A percentile compares a stretch with the other conserved stretches of the same genome.
phyloP scores from a whole-genome alignment of 2,888 invertebrate species.

The Cylindroiulus punctatus region DNA sequence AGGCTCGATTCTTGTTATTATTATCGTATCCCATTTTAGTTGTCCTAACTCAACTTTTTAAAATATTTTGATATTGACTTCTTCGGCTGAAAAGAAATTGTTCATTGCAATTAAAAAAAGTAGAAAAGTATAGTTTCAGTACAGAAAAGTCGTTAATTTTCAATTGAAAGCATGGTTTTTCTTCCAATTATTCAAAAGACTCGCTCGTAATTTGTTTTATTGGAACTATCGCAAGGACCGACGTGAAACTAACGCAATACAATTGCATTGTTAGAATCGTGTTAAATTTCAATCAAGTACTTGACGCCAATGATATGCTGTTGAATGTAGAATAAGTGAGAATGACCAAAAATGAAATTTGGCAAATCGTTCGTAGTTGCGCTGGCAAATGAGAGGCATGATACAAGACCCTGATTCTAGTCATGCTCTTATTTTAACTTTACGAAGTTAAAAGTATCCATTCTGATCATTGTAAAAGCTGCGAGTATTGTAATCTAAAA shows the following conservation, averaged over 20 bases:
- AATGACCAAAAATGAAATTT: neutral
- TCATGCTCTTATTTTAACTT: slow-evolving; percentile 8
- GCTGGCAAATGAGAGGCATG: slow-evolving; percentile 16
- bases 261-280: neutral
- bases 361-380: neutral
- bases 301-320: neutral
- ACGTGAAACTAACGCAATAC: neutral
- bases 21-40: neutral
- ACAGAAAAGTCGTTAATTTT: too few relatives aligned
- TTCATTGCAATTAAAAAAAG: too few relatives aligned
- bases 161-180: too few relatives aligned
- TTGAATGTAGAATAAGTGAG: neutral
- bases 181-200: too few relatives aligned
- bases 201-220: too few relatives aligned
- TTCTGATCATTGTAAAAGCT: slow-evolving; percentile 4
- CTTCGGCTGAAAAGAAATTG: too few relatives aligned
- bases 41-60: neutral
- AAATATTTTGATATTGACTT: too few relatives aligned
- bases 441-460: neutral
- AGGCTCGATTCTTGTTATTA: neutral
- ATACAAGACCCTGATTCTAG: neutral
- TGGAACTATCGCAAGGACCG: neutral
- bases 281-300: neutral
- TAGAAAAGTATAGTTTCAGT: too few relatives aligned
- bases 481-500: slow-evolving; percentile 17